Evolutionary conservation across 2,797 vertebrate genomes (phyloP).

Genomic region (Pangasius krempfi): DNA sequence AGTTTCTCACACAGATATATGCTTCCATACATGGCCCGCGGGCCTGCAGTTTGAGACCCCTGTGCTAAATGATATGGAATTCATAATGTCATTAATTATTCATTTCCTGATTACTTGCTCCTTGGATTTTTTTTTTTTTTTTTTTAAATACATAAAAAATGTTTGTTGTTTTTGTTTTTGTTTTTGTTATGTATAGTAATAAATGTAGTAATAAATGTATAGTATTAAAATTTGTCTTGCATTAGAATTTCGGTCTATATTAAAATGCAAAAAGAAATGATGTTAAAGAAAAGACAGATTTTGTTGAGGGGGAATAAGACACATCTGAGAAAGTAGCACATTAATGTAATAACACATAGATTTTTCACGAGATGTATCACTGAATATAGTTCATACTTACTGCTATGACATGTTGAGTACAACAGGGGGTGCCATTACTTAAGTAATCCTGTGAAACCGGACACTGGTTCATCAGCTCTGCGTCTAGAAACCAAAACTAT

Average conservation of each 20-base stretch:
- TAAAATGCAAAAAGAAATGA: not conserved
- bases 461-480: not conserved
- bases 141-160: no score
- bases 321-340: not conserved
- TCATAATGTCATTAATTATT: no score
- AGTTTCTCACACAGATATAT: no score
- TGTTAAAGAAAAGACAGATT: not conserved
- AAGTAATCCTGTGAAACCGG: not conserved
- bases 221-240: not conserved
- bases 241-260: not conserved
- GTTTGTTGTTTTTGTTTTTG: no score
- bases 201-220: no score
- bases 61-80: not conserved
- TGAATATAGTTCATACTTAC: no score
- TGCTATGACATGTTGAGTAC: not conserved
- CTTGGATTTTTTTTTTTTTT: no score
- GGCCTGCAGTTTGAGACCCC: no score
- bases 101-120: no score
- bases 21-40: no score
- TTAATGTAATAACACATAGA: not conserved
- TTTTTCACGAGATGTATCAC: not conserved
- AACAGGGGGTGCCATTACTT: conserved; percentile 17
- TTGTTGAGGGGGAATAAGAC: not conserved
- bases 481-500: not conserved
- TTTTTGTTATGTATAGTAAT: no score